Conservation (phyloP, 2,113 vertebrate species). For the Sigmodon hispidus region DNA sequence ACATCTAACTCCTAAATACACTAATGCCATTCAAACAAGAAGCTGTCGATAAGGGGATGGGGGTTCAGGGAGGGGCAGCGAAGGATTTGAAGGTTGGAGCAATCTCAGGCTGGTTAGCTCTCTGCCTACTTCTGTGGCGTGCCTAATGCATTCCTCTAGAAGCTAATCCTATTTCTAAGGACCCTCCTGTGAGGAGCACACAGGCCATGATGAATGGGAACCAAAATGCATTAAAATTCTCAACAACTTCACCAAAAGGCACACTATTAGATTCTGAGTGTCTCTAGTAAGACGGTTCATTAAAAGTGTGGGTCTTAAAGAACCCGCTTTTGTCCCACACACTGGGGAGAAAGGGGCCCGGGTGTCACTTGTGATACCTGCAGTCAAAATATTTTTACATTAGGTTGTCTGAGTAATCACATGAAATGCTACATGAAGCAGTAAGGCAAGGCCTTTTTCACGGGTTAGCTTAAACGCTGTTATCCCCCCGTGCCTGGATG, state of each 20-base stretch:
- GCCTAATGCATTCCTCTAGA: conserved; percentile 92
- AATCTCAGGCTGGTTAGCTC: conserved; percentile 87
- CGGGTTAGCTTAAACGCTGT: fast-evolving
- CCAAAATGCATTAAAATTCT: conserved; percentile 90
- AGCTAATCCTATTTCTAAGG: conserved; percentile 94
- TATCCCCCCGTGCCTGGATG: fast-evolving
- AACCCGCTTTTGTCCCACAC: conserved; percentile 54
- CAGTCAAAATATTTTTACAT: conserved; percentile 53
- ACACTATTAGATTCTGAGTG: conserved; percentile 86
- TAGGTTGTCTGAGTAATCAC: neutral
- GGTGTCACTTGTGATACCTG: conserved; percentile 69
- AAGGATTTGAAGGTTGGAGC: conserved; percentile 88
- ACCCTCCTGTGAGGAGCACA: conserved; percentile 87
- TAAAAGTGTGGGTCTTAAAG: conserved; percentile 83
- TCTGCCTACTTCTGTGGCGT: conserved; percentile 83
- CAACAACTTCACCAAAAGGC: conserved; percentile 88
- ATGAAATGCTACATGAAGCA: neutral
- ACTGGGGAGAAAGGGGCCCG: conserved; percentile 26
- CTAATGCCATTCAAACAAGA: conserved; percentile 89
- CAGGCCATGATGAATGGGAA: conserved; percentile 87
- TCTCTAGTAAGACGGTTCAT: conserved; percentile 82
- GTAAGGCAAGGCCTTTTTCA: neutral
- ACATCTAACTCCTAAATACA: conserved; percentile 88
- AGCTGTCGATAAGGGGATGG: conserved; percentile 80
- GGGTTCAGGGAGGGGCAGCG: conserved; percentile 67